Evolutionary conservation across 2,888 invertebrate genomes (phyloP).

Genomic region (Oscheius onirici): DNA sequence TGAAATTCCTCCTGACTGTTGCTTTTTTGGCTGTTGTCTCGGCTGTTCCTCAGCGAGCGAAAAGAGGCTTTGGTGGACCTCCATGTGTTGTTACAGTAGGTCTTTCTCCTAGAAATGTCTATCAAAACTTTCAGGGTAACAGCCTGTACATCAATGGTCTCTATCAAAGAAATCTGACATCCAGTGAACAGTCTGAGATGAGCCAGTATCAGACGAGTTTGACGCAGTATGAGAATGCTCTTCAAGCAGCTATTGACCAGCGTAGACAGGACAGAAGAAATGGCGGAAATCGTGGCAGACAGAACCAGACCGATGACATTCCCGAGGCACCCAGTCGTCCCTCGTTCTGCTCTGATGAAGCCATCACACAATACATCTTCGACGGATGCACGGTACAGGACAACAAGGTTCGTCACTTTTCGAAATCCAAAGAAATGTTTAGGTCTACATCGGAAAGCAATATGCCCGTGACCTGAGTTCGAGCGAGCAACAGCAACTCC

Average conservation of each 20-base stretch:
- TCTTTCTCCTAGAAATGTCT: no score
- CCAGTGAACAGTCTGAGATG: conserved; percentile 56
- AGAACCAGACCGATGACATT: neutral
- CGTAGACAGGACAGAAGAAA: conserved; percentile 23
- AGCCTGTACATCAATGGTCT: conserved; percentile 65
- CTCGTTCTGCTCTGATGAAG: conserved; percentile 66
- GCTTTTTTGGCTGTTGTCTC: conserved; percentile 5
- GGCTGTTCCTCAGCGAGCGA: conserved; percentile 33
- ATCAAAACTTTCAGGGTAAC: conserved; percentile 45
- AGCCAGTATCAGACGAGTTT: conserved; percentile 52
- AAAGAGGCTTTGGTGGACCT: conserved; percentile 30
- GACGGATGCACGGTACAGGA: conserved; percentile 65
- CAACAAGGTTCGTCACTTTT: neutral
- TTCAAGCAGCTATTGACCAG: conserved; percentile 10
- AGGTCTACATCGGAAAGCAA: conserved; percentile 66
- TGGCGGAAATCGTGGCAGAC: neutral
- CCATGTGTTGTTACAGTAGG: conserved; percentile 32
- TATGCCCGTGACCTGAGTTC: conserved; percentile 63
- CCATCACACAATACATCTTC: conserved; percentile 69
- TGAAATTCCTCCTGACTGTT: conserved; percentile 16
- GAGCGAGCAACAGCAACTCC: conserved; percentile 56
- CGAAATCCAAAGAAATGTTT: conserved; percentile 18
- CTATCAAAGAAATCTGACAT: conserved; percentile 56
- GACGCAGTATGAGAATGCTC: conserved; percentile 6
- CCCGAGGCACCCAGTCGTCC: conserved; percentile 62